Evolutionary conservation across 2,797 vertebrate species (phyloP), one percentile per base, ranked within the genome.

Genomic region (Coracias cyanogaster): DNA sequence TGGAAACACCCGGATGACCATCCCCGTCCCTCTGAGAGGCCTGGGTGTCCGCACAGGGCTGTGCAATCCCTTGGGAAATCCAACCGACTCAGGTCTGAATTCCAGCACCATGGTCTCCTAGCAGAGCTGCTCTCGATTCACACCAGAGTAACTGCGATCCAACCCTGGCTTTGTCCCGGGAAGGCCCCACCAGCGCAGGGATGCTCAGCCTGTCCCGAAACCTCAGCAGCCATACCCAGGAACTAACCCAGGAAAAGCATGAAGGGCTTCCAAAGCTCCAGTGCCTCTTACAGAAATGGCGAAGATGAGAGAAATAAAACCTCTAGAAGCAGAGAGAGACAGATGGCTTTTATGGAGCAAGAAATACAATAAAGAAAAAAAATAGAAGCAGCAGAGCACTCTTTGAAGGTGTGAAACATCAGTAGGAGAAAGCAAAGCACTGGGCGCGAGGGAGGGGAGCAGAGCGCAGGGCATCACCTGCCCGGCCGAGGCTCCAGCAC

Each of bases 261-360:
- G 7, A 26, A 60, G 58, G 21, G 62, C 71, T 94, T 86, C 82
- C 79, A 89, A 87, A 81, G 89, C 65, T 41, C 78, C 55, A 35
- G 71, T 49, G 86, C 77, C 86, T 82, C 78, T 48, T 57, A 70
- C 6, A 85, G 81, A 82, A 87, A 92, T 14, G 82, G 69, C 77
- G 69, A 67, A 61, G 85, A 86, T 86, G 79, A 95, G 82, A 91
- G 82, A 58, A 93, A 60, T 9, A 51, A 81, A 88, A 60, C 25
- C 51, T 82, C 89, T 79, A 48, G 67, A 74, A 22, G 49, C 60
- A 91, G 89, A 57, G 61, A 90, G 74, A 73, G 61, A 82, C 90
- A 90, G 93, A 91, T 76, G 85, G 95, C 93, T 94, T 91, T 94
- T 89, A 78, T 41, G 61, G 85, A 91, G 85, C 90, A 90, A 77